These are phyloP conservation scores for Poecilia gillii DNA, from an alignment of 2,797 vertebrate genomes.

Conservation along the genomic window DNA sequence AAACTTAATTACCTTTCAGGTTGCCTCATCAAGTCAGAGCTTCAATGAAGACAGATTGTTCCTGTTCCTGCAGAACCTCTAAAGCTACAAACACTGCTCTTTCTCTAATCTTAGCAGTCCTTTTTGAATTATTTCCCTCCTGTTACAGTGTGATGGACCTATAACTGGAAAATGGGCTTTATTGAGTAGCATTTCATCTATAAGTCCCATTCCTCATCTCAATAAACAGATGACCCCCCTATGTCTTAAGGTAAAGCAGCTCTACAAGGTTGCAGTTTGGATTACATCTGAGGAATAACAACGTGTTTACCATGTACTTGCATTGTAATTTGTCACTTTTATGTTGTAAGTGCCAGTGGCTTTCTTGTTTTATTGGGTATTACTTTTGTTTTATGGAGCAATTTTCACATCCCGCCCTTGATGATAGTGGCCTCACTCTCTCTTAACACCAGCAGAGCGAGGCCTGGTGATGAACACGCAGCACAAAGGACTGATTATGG, in stretches of 20 bases:
- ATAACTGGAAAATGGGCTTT: conserved; percentile 68
- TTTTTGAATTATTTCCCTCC: conserved; percentile 59
- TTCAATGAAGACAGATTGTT: conserved; percentile 81
- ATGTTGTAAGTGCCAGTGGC: conserved; percentile 78
- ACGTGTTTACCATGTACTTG: conserved; percentile 79
- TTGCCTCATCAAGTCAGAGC: conserved; percentile 81
- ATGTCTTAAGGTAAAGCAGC: conserved; percentile 60
- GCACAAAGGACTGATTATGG: conserved; percentile 76
- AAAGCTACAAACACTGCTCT: conserved; percentile 71
- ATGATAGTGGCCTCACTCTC: conserved; percentile 76
- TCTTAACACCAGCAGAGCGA: conserved; percentile 55
- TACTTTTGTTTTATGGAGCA: conserved; percentile 86
- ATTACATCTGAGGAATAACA: conserved; percentile 76
- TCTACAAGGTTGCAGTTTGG: conserved; percentile 75
- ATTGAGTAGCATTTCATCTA: conserved; percentile 68
- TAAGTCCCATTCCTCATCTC: conserved; percentile 67
- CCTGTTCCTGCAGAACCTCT: conserved; percentile 66
- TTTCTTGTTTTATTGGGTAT: conserved; percentile 83
- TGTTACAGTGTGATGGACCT: conserved; percentile 54
- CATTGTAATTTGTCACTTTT: conserved; percentile 79
- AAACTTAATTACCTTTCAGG: conserved; percentile 85
- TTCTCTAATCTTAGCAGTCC: conserved; percentile 63
- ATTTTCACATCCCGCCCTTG: conserved; percentile 79
- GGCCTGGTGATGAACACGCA: conserved; percentile 73
- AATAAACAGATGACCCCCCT: conserved; percentile 72